Evolutionary conservation across 2,888 invertebrate species (phyloP), one percentile per base, ranked within the genome.

Genomic region (Gibbula magus): DNA sequence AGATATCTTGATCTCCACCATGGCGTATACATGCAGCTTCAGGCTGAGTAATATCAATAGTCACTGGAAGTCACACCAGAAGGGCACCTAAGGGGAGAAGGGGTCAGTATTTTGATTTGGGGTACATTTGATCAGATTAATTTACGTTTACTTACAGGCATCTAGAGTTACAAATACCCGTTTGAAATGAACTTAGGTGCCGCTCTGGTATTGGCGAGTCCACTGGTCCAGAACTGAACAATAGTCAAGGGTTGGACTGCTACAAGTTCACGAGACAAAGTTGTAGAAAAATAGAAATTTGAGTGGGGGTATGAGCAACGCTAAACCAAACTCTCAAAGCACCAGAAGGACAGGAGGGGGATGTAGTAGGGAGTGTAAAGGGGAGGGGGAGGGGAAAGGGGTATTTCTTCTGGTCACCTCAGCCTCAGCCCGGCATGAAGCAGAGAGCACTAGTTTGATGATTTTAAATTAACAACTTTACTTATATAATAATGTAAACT

Each of bases 401-500:
- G 25, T 25, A 56, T 25, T 56, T 29, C 8, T 4, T 67, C 18
- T 67, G 25, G 32, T 67, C 45, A 74, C 74, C 51, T 74, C 10
- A 25, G 25, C 25, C 39, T 51, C 51, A 52, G 51, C 74, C 74
- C 74, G 74, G 51, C 74, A 74, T 74, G 74, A 74, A 74, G 74
- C 74, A 74, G 74, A 74, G 74, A 74, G 74, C 74, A 74, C 61
- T 61, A 45, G 22, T 61, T 29, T 25, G 61, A 61, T 61, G 61
- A 61, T 61, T 61, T 61, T 29, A 61, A 16, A 8, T 61, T 13
- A 61, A 61, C 45, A 45, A 45, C 45, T 45, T 45, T 45, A 10
- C 1, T 10, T 45, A 10, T 45, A 7, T 45, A 45, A 1, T 45
- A 45, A 1, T 45, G 45, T 45, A 13, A 8, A 10, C 13, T 10